Evolutionary conservation across 2,113 vertebrate species (phyloP).

Genomic region (Centropus bengalensis): DNA sequence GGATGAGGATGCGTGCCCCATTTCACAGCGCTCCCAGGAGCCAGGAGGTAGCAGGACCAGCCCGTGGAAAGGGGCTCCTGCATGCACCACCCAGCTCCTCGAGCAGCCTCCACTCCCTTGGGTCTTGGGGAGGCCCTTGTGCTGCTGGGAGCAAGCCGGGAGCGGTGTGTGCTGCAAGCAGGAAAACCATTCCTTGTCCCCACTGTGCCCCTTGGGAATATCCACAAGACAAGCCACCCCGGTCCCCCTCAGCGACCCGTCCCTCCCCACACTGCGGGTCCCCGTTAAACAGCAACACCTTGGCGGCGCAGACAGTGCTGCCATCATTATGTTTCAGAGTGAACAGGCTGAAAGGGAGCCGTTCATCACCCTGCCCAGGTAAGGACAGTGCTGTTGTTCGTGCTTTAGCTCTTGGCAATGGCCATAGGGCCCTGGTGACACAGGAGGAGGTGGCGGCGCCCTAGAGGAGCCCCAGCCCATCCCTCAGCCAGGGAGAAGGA

Average conservation of each 20-base stretch:
- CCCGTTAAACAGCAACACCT: background rate
- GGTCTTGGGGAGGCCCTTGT: background rate
- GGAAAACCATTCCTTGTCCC: background rate
- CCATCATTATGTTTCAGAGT: background rate
- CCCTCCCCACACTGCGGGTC: background rate
- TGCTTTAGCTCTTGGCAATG: background rate
- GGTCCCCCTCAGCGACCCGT: too few species aligned
- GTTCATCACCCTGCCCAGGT: background rate
- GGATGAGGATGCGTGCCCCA: rapidly evolving
- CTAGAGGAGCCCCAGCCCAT: background rate
- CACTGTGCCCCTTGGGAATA: background rate
- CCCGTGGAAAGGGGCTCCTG: background rate
- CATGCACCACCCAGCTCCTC: rapidly evolving
- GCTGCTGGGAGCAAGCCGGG: background rate
- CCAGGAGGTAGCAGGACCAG: background rate
- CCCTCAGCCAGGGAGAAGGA: too few species aligned
- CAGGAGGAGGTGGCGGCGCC: rapidly evolving
- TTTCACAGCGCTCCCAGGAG: rapidly evolving
- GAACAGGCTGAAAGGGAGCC: background rate
- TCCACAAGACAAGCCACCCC: too few species aligned
- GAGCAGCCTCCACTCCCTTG: rapidly evolving
- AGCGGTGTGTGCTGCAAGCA: rapidly evolving
- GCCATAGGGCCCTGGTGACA: background rate
- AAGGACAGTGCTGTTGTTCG: background rate
- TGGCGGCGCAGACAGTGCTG: background rate